These are phyloP conservation scores for Gnathochromis pfefferi DNA, from an alignment of 2,113 vertebrate species.

Conservation along the genomic window DNA sequence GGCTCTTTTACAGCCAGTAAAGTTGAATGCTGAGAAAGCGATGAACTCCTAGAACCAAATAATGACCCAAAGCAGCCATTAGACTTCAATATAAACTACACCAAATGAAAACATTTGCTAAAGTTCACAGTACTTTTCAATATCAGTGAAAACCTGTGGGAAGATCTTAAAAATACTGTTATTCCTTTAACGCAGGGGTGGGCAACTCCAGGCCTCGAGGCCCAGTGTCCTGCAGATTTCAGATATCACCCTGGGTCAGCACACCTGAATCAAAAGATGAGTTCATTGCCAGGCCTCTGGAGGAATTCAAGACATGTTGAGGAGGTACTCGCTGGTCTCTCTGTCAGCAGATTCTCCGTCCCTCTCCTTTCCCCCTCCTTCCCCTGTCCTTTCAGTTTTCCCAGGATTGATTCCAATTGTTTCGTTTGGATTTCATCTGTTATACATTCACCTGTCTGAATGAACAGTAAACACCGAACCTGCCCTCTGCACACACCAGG, in stretches of 20 bases:
- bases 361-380: accelerated
- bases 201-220: not conserved
- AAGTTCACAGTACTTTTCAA: not conserved
- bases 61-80: not conserved
- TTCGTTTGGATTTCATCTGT: not conserved
- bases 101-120: not conserved
- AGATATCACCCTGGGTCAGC: not conserved
- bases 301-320: not conserved
- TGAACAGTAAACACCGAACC: accelerated
- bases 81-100: not conserved
- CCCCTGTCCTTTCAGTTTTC: not conserved
- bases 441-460: not conserved
- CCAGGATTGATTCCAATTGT: not conserved
- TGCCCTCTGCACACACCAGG: not conserved
- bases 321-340: not conserved
- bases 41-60: not conserved
- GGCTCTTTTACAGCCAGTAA: not conserved
- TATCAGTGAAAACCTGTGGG: not conserved
- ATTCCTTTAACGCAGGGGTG: accelerated
- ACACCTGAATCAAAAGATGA: not conserved
- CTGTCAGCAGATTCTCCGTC: not conserved
- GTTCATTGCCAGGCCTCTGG: not conserved
- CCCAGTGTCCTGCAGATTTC: accelerated
- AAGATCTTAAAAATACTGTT: not conserved
- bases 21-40: not conserved